Conservation (phyloP, 2,888 invertebrate genomes). For the Eucera pruinosa region DNA sequence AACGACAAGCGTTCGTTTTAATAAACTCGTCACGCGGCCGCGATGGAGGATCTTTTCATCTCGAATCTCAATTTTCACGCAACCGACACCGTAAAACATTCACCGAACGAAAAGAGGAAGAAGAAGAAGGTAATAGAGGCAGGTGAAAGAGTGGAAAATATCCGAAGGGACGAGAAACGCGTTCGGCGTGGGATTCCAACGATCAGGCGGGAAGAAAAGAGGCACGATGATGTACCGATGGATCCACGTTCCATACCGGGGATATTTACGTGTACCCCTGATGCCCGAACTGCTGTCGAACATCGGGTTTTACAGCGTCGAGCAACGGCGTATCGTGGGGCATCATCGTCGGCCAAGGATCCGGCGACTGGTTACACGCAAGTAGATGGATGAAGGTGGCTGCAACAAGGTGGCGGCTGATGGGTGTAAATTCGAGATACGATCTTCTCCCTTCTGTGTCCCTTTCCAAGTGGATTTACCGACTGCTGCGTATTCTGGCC, state of each 20-base stretch:
- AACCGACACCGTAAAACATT: slow-evolving; percentile 50
- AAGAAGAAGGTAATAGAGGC: neutral
- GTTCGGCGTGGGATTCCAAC: slow-evolving; percentile 58
- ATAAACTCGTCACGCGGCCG: slow-evolving; percentile 66
- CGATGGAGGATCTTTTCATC: slow-evolving; percentile 8
- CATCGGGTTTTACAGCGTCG: slow-evolving; percentile 65
- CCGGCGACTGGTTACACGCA: slow-evolving; percentile 67
- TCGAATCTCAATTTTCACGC: slow-evolving; percentile 62
- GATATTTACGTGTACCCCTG: slow-evolving; percentile 65
- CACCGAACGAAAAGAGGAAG: slow-evolving; percentile 10
- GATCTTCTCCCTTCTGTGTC: slow-evolving; percentile 73
- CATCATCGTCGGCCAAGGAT: slow-evolving; percentile 48
- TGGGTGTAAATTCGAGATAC: slow-evolving; percentile 82
- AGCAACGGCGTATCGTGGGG: slow-evolving; percentile 58
- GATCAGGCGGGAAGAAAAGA: slow-evolving; percentile 40
- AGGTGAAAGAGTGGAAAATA: slow-evolving; percentile 46
- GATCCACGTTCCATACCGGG: slow-evolving; percentile 55
- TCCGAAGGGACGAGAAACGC: slow-evolving; percentile 28
- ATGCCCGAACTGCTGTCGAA: slow-evolving; percentile 66
- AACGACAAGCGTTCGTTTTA: slow-evolving; percentile 50
- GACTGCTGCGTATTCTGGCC: slow-evolving; percentile 66
- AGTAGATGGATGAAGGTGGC: slow-evolving; percentile 73
- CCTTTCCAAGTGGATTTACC: slow-evolving; percentile 64
- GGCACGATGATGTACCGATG: slow-evolving; percentile 46
- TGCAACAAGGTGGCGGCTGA: slow-evolving; percentile 78